Evolutionary conservation across 2,888 invertebrate genomes (phyloP).

Genomic region (Osedax fenrisi): DNA sequence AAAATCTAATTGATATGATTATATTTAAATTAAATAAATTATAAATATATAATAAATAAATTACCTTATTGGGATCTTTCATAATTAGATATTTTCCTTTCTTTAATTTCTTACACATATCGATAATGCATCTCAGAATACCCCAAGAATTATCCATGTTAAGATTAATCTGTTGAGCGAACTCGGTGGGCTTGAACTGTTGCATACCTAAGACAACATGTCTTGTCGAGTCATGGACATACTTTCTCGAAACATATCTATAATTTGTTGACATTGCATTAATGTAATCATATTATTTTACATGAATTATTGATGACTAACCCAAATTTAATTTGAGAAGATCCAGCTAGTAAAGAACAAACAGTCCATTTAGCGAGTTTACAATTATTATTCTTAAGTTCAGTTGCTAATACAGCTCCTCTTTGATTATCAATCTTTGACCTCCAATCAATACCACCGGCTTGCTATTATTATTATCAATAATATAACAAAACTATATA

Average conservation of each 20-base stretch:
- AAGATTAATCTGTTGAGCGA: conserved; percentile 92
- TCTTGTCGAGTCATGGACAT: conserved; percentile 81
- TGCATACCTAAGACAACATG: conserved; percentile 88
- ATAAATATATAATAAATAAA: neutral
- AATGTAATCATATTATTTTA: neutral
- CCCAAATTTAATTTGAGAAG: conserved; percentile 93
- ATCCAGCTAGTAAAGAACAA: conserved; percentile 74
- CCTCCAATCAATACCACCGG: conserved; percentile 95
- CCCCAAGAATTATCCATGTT: conserved; percentile 99
- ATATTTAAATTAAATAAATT: neutral
- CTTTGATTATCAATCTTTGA: conserved; percentile 92
- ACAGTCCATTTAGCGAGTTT: conserved; percentile 99
- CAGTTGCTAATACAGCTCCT: conserved; percentile 93
- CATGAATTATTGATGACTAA: conserved; percentile 39
- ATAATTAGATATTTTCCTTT: conserved; percentile 87
- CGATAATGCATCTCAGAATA: conserved; percentile 86
- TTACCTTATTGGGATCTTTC: conserved; percentile 89
- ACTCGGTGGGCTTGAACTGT: conserved; percentile 94
- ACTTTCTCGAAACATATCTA: conserved; percentile 83
- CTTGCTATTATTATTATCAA: conserved; percentile 53
- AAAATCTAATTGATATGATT: too few species aligned
- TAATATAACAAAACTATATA: neutral
- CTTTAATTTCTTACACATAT: conserved; percentile 88
- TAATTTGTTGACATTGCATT: conserved; percentile 30
- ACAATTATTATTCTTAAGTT: conserved; percentile 95